Base-by-base conservation (phyloP, 2,888 invertebrate genomes). In the Acleris sparsana region DNA sequence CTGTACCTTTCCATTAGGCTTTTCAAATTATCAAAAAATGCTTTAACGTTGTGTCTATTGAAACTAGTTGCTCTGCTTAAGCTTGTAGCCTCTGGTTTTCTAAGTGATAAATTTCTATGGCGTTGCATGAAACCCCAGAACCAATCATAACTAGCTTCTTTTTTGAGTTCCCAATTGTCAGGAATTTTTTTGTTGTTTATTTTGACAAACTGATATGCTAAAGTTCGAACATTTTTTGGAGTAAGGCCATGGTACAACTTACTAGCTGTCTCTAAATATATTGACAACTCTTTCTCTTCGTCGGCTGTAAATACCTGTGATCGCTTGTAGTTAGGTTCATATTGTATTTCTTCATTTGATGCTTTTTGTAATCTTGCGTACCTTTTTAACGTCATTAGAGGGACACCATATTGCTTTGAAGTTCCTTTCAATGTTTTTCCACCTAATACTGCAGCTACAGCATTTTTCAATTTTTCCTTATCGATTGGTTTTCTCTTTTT, bases 201-300 rank as follows among this genome's bases (percentile, higher is more conserved):
- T 70, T 57, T 53, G 20, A 73, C 77, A 64, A 68, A 73, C 63
- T 78, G 69, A 63, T 69, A 79, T n/a, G 78, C 79, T 6, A 79
- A 62, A 43, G 70, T 16, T 65, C 73, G 62, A 43, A 72, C 74
- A 58, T 72, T 69, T 63, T 71, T 74, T 1, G 71, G 70, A 25
- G 76, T 73, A 16, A 77, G 65, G n/a, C 75, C 77, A 67, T 75
- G 71, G 53, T 72, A 59, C 17, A 70, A 53, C 70, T 72, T 71
- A 51, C 66, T 69, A 48, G 70, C 70, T 46, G 43, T 75, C 67
- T 59, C 58, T 59, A 70, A 62, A 64, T 73, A 74, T 49, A 56
- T 66, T 20, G 57, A 56, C 43, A 71, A 39, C 51, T 64, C 53
- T 48, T 62, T 62, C 49, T 73, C 71, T 67, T 71, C 60, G 39